phyloP scores from a whole-genome alignment of 2,113 vertebrate species.

The Alectura lathami region DNA sequence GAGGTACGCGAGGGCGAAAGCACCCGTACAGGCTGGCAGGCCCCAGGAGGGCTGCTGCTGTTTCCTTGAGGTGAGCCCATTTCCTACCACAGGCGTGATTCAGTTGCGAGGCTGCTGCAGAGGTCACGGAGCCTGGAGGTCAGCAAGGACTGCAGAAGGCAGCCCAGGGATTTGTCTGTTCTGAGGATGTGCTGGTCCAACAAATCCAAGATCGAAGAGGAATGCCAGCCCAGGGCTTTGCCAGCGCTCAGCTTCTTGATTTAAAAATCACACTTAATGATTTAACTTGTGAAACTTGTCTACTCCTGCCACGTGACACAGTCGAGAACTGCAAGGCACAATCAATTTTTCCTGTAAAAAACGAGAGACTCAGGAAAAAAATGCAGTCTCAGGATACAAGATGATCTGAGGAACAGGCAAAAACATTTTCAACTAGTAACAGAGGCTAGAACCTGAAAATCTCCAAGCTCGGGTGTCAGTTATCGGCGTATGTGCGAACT shows the following conservation, averaged over 20 bases:
- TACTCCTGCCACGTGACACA: background rate
- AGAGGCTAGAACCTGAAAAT: background rate
- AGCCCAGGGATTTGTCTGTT: background rate
- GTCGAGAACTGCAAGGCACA: background rate
- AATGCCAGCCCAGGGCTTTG: background rate
- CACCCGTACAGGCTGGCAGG: background rate
- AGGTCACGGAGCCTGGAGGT: background rate
- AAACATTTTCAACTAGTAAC: background rate
- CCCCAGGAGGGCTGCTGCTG: background rate
- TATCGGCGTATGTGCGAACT: background rate
- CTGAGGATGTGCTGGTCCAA: background rate
- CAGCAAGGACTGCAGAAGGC: rapidly evolving
- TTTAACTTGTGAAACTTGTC: background rate
- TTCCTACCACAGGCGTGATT: rapidly evolving
- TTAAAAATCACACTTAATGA: background rate
- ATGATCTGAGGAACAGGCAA: background rate
- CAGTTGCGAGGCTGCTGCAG: background rate
- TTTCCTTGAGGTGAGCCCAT: background rate
- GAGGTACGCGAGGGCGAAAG: background rate
- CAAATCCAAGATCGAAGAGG: background rate
- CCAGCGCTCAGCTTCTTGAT: background rate
- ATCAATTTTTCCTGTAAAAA: background rate
- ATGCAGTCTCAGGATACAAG: background rate
- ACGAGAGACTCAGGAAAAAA: background rate
- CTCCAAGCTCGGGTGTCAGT: background rate